A percentile compares a stretch with the other conserved stretches of the same genome.
These are phyloP conservation scores for Rhineura floridana DNA, from an alignment of 2,113 vertebrate genomes.

Conservation along the genomic window DNA sequence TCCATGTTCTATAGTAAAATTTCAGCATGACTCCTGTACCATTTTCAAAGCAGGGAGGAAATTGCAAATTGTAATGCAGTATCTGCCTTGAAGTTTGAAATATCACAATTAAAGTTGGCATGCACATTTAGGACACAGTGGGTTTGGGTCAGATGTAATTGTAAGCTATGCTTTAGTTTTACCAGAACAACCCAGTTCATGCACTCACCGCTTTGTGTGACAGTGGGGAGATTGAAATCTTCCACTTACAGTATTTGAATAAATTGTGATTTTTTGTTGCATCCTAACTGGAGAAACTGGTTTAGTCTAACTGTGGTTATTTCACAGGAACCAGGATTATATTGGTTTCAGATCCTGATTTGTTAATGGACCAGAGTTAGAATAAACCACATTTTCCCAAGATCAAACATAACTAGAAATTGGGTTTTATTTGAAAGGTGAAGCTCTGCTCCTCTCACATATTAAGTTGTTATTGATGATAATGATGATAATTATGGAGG, in stretches of 20 bases:
- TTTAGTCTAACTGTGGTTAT: background rate
- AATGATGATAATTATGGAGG: too few species aligned
- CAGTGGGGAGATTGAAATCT: background rate
- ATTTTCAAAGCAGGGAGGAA: background rate
- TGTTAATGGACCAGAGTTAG: background rate
- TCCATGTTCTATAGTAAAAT: background rate
- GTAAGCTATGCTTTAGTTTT: background rate
- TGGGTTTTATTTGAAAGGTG: background rate
- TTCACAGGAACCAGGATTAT: background rate
- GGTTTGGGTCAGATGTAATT: background rate
- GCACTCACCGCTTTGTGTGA: too few species aligned
- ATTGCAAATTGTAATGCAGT: background rate
- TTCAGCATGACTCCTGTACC: background rate
- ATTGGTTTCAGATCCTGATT: background rate
- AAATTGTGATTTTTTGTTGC: background rate
- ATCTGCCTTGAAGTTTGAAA: background rate
- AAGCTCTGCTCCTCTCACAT: background rate
- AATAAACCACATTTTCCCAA: background rate
- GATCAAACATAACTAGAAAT: background rate
- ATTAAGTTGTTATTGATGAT: too few species aligned
- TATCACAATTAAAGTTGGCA: background rate
- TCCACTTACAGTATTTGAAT: background rate
- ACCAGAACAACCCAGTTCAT: background rate
- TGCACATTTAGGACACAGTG: background rate
- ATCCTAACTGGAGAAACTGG: background rate